phyloP scores from a whole-genome alignment of 2,797 vertebrate genomes.

The Onychomys leucogaster region DNA sequence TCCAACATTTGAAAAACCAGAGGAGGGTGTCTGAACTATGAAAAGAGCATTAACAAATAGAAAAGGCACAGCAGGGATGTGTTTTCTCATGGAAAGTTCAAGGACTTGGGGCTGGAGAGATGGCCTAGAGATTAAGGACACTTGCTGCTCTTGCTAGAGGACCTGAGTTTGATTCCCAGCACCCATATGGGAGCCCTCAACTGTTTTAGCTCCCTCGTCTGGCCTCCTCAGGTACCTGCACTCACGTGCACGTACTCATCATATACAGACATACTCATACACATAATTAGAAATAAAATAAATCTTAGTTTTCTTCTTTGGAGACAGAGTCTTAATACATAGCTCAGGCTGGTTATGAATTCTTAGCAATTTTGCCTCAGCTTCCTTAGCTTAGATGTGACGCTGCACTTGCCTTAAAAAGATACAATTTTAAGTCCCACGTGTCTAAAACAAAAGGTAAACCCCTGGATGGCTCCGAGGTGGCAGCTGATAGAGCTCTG shows the following conservation, averaged over 20 bases:
- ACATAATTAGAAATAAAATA: neutral
- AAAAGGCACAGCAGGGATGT: accelerated
- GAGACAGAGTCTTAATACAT: neutral
- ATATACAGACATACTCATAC: neutral
- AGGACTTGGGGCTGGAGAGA: neutral
- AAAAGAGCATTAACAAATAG: neutral
- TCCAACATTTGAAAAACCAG: neutral
- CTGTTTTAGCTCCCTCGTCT: neutral
- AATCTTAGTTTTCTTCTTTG: neutral
- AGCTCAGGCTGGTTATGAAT: neutral
- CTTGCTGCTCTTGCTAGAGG: neutral
- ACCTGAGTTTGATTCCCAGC: neutral
- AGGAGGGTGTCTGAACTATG: neutral
- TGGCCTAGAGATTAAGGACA: neutral
- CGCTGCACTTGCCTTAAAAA: neutral
- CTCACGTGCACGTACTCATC: neutral
- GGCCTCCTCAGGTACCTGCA: neutral
- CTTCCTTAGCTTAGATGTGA: neutral
- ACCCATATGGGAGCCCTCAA: neutral
- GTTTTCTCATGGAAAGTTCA: neutral
- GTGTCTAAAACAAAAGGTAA: neutral
- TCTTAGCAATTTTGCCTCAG: neutral
- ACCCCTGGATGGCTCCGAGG: neutral
- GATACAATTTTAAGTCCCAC: neutral
- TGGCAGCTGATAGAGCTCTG: neutral